These are phyloP conservation scores for Argyrosomus japonicus DNA, from an alignment of 2,113 vertebrate genomes.

Conservation along the genomic window DNA sequence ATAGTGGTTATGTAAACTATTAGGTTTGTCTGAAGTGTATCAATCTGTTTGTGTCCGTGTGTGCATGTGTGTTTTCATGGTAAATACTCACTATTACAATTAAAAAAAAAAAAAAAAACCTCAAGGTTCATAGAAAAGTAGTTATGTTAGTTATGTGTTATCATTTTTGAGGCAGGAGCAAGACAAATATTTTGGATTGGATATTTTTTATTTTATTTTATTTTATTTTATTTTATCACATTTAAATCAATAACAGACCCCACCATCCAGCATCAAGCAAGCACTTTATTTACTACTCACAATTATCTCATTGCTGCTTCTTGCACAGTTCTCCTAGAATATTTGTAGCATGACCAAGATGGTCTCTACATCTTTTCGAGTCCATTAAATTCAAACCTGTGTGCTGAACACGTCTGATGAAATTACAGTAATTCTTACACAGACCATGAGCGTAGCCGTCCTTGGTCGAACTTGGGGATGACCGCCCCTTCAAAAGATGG, in stretches of 20 bases:
- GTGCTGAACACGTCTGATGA: conserved; percentile 29
- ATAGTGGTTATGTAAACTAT: neutral
- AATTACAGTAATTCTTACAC: conserved; percentile 61
- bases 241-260: neutral
- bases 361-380: conserved; percentile 15
- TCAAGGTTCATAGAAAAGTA: neutral
- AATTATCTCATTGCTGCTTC: conserved; percentile 24
- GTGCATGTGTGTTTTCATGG: neutral
- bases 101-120: no score
- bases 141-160: no score
- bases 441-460: conserved; percentile 37
- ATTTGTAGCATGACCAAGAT: conserved; percentile 22
- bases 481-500: conserved; percentile 72
- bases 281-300: conserved; percentile 18
- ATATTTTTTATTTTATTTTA: neutral
- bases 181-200: neutral
- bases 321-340: conserved; percentile 36
- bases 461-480: conserved; percentile 68
- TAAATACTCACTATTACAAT: neutral
- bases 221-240: conserved; percentile 2
- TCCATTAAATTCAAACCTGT: conserved; percentile 29
- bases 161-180: neutral
- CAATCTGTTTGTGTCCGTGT: neutral
- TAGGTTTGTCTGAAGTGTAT: neutral
- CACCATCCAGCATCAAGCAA: conserved; percentile 10